Conservation (phyloP, 2,113 vertebrate species). For the Datnioides undecimradiatus region DNA sequence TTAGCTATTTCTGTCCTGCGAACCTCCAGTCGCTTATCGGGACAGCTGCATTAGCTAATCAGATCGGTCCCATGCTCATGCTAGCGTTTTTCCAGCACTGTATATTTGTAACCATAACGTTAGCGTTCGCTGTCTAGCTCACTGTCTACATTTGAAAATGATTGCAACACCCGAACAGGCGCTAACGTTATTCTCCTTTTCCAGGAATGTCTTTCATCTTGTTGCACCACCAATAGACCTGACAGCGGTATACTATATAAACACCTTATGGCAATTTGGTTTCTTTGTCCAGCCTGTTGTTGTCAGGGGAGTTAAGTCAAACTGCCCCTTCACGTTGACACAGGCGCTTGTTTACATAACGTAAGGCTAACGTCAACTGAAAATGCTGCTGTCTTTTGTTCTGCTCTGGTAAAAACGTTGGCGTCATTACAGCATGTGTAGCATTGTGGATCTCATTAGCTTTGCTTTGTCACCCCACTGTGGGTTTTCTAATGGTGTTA, state of each 20-base stretch:
- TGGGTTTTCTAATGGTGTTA: constrained; percentile 23
- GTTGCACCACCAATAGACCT: constrained; percentile 35
- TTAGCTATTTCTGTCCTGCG: constrained; percentile 73
- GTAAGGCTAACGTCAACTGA: constrained; percentile 69
- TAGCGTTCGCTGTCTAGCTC: constrained; percentile 43
- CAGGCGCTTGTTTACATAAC: constrained; percentile 81
- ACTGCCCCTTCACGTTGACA: constrained; percentile 66
- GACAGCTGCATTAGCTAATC: constrained; percentile 59
- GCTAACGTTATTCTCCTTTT: constrained; percentile 51
- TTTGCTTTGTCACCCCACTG: not conserved
- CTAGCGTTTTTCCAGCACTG: constrained; percentile 16
- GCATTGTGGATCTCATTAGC: not conserved
- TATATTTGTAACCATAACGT: constrained; percentile 6
- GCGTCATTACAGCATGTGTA: constrained; percentile 21
- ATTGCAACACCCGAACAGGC: constrained; percentile 41
- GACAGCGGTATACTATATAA: constrained; percentile 24
- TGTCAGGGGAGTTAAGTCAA: constrained; percentile 42
- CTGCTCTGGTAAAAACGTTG: constrained; percentile 33
- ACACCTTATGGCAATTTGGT: constrained; percentile 28
- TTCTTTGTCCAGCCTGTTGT: constrained; percentile 68
- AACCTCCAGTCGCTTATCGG: constrained; percentile 51
- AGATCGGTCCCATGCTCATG: constrained; percentile 24
- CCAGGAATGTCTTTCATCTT: constrained; percentile 49
- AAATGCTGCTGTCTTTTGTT: constrained; percentile 77
- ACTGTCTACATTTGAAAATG: constrained; percentile 24